Evolutionary conservation across 2,888 invertebrate genomes (phyloP).

Genomic region (Tachystola acroxantha): DNA sequence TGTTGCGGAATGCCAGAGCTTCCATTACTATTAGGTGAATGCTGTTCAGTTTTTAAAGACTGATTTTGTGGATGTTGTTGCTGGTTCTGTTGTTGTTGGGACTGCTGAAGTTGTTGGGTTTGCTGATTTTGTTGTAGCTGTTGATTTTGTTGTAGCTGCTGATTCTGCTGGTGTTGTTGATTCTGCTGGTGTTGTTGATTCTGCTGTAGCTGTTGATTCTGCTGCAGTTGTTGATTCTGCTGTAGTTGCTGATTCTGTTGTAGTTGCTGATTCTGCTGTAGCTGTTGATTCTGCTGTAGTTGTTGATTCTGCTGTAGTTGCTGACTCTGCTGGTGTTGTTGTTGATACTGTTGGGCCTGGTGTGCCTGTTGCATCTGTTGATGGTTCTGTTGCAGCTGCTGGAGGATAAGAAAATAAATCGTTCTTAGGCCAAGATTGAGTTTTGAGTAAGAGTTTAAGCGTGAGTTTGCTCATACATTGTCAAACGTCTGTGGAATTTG

Average conservation of each 20-base stretch:
- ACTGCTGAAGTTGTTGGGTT: constrained; percentile 45
- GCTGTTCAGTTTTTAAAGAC: constrained; percentile 62
- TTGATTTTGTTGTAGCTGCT: constrained; percentile 47
- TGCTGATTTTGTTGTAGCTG: constrained; percentile 47
- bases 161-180: constrained; percentile 47
- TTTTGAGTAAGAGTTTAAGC: too few relatives aligned
- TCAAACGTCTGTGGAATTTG: too few relatives aligned
- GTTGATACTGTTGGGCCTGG: constrained; percentile 49
- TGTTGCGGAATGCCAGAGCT: constrained; percentile 60
- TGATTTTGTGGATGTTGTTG: constrained; percentile 51
- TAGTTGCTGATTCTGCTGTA: constrained; percentile 66
- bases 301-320: constrained; percentile 48
- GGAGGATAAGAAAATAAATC: not conserved
- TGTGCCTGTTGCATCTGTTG: constrained; percentile 57
- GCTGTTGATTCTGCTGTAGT: constrained; percentile 45
- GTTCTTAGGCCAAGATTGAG: too few relatives aligned
- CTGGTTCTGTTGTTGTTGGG: constrained; percentile 46
- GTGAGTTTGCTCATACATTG: too few relatives aligned
- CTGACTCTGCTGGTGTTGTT: constrained; percentile 51
- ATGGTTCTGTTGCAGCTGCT: constrained; percentile 20
- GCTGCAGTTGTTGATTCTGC: constrained; percentile 58
- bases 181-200: constrained; percentile 49
- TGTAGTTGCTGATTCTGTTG: constrained; percentile 40
- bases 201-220: constrained; percentile 46
- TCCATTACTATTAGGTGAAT: constrained; percentile 61